Percentiles rank a stretch among this genome's conserved stretches.
phyloP scores from a whole-genome alignment of 2,888 invertebrate genomes.

The Tetragonisca angustula region DNA sequence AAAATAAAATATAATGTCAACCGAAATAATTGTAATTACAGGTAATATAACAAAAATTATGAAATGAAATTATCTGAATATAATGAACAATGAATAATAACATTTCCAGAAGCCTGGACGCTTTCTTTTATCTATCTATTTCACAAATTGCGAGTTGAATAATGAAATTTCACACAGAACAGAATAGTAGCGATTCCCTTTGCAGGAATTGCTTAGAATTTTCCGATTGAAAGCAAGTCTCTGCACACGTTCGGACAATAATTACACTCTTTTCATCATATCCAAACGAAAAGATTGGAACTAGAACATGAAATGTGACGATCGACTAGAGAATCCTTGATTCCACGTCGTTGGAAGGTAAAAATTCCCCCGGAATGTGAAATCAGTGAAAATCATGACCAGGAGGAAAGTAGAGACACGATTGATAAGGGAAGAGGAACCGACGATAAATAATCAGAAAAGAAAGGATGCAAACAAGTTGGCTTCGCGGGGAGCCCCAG shows the following conservation, averaged over 20 bases:
- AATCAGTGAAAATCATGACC: background rate
- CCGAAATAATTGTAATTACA: too few species aligned
- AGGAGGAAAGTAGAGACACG: background rate
- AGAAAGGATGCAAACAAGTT: conserved; percentile 18
- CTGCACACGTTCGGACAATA: rapidly evolving
- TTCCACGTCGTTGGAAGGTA: background rate
- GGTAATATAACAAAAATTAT: too few species aligned
- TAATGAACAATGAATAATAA: too few species aligned
- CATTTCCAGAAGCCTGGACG: too few species aligned
- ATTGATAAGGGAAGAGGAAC: background rate
- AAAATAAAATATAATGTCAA: too few species aligned
- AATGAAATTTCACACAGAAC: background rate
- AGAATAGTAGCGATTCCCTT: background rate
- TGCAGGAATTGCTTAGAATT: too few species aligned
- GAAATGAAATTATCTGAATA: too few species aligned
- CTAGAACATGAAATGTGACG: background rate
- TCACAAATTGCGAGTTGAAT: too few species aligned
- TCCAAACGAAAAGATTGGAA: background rate
- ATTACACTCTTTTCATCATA: background rate
- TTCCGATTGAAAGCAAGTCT: background rate
- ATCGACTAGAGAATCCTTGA: too few species aligned
- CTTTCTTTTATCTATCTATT: too few species aligned
- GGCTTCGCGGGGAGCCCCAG: conserved; percentile 42
- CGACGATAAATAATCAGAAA: conserved; percentile 1
- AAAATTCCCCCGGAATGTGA: background rate